Percentiles rank a stretch among this genome's conserved stretches.
phyloP scores from a whole-genome alignment of 2,797 vertebrate genomes.

The Smutsia temminckii region DNA sequence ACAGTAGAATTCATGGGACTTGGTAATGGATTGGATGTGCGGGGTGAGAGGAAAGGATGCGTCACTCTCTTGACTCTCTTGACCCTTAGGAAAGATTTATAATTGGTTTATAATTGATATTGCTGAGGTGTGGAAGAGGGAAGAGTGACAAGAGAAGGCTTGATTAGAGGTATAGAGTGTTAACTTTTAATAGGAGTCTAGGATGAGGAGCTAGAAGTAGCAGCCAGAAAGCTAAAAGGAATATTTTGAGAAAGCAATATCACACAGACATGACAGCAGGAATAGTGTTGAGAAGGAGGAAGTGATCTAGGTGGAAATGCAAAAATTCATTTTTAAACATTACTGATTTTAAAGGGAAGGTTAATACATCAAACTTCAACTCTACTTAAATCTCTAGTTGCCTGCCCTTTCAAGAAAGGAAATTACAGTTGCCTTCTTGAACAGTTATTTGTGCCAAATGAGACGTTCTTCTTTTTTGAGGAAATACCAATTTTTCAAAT shows the following conservation, averaged over 20 bases:
- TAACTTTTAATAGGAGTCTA: not conserved
- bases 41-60: not conserved
- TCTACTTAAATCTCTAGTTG: conserved; percentile 58
- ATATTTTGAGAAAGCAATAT: not conserved
- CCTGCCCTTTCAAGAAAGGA: conserved; percentile 57
- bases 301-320: not conserved
- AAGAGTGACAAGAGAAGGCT: not conserved
- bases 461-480: not conserved
- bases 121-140: not conserved
- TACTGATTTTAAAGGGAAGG: conserved; percentile 66
- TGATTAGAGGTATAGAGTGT: not conserved
- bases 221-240: not conserved
- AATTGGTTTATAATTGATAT: not conserved
- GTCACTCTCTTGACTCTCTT: not conserved
- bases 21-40: not conserved
- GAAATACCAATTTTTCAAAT: not conserved
- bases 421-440: conserved; percentile 70
- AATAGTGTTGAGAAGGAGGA: not conserved
- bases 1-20: not conserved
- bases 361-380: conserved; percentile 24
- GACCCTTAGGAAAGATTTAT: not conserved
- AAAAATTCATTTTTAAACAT: conserved; percentile 32
- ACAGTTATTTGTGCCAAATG: conserved; percentile 56
- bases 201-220: not conserved
- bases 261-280: not conserved